Percentiles rank a stretch among this genome's conserved stretches.
These are phyloP conservation scores for Anguilla pacifica DNA, from an alignment of 2,797 vertebrate species.

Conservation along the genomic window DNA sequence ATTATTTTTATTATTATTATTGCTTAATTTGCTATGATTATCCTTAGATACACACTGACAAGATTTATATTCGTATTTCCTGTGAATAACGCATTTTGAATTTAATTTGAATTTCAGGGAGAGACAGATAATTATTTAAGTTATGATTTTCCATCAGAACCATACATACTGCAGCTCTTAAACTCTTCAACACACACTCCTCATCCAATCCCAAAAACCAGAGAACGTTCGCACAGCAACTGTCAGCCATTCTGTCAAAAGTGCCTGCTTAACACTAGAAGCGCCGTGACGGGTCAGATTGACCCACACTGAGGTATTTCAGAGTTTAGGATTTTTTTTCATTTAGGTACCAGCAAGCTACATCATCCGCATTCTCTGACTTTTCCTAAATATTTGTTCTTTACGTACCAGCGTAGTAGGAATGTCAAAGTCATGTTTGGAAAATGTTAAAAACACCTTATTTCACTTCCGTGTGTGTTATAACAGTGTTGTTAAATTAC, in stretches of 20 bases:
- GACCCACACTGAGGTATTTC: too few relatives aligned
- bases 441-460: too few relatives aligned
- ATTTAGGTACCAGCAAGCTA: too few relatives aligned
- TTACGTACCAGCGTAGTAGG: too few relatives aligned
- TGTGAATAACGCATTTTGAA: neutral
- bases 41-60: neutral
- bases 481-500: too few relatives aligned
- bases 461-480: too few relatives aligned
- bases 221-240: conserved; percentile 25
- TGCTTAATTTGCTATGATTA: neutral
- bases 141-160: neutral
- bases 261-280: too few relatives aligned
- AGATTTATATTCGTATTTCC: neutral
- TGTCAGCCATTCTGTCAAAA: conserved; percentile 23
- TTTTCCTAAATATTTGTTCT: too few relatives aligned
- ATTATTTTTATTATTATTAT: neutral
- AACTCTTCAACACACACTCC: neutral
- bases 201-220: conserved; percentile 29
- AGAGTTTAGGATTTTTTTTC: too few relatives aligned
- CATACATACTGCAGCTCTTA: neutral
- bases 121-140: neutral
- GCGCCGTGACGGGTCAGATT: too few relatives aligned
- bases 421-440: too few relatives aligned
- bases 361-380: too few relatives aligned
- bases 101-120: neutral